Base-by-base conservation (phyloP, 2,888 invertebrate genomes). In the Ecliptopera silaceata region DNA sequence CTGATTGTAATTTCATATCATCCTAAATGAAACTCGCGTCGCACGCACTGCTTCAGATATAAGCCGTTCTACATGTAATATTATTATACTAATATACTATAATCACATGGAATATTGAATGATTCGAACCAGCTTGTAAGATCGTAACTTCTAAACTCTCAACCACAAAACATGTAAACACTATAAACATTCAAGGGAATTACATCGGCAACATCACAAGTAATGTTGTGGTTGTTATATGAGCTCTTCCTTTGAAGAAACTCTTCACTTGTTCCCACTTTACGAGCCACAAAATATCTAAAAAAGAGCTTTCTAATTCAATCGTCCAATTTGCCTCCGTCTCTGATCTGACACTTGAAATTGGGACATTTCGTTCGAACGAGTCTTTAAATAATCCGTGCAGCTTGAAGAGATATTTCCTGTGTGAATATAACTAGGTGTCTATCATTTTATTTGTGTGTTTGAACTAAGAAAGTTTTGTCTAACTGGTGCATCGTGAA, bases 401-500 rank as follows among this genome's bases (percentile, higher is more conserved):
- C 64, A 58, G 59, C 63, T 63, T 54, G 66, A 64, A 60, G 63
- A 65, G 52, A 63, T 59, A 61, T 62, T 70, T 74, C 74, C 74
- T 72, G 74, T 66, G 65, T 65, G 64, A 65, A 70, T 63, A 56
- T 36, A 36, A 10, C 2, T 36, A 67, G 13, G 26, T 48, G 6
- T 43, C 51, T 71, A 73, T 70, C 66, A 66, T 63, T 63, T 68
- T 53, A 59, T 59, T 44, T 59, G 47, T 48, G 13, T 61, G 62
- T 69, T 73, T 72, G 66, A 75, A 70, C 70, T 71, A 73, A 70
- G 56, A 66, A 74, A 75, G 70, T 66, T 71, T 64, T 70, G 59
- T 68, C 68, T 65, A 65, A 67, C 68, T 69, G 70, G 62, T 66
- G 48, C 58, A 58, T 50, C 49, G 49, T 26, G 13, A 26, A 52